phyloP scores from a whole-genome alignment of 2,113 vertebrate genomes.

The Campylomormyrus tamandua region DNA sequence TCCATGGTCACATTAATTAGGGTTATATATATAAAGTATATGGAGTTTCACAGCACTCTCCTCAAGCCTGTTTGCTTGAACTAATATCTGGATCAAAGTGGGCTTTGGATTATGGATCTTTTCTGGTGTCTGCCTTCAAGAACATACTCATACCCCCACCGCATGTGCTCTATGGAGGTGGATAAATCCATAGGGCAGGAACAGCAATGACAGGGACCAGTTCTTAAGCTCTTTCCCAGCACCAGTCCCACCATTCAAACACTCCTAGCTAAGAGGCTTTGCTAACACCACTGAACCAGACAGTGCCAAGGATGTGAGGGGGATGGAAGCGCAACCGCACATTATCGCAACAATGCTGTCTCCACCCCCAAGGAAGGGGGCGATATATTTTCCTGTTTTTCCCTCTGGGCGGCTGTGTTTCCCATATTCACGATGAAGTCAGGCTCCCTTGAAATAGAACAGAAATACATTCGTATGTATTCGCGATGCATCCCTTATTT shows the following conservation, averaged over 20 bases:
- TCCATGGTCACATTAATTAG: background rate
- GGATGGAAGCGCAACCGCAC: background rate
- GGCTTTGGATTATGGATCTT: background rate
- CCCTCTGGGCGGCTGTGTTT: background rate
- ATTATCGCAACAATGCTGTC: background rate
- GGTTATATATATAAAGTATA: background rate
- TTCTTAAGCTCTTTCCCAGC: background rate
- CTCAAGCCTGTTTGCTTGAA: background rate
- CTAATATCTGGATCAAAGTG: conserved; percentile 6
- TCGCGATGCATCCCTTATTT: background rate
- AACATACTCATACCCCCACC: background rate
- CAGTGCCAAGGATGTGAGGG: background rate
- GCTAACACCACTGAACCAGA: background rate
- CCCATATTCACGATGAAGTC: background rate
- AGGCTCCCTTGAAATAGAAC: background rate
- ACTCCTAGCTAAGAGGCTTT: background rate
- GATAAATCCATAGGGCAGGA: background rate
- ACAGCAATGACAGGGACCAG: background rate
- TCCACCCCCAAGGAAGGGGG: conserved; percentile 1
- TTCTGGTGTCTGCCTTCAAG: background rate
- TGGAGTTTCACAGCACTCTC: background rate
- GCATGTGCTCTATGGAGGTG: background rate
- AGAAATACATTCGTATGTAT: background rate
- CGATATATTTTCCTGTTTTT: background rate
- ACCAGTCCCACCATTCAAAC: background rate